Percentiles rank a stretch among this genome's conserved stretches.
phyloP scores from a whole-genome alignment of 2,888 invertebrate genomes.

The Thecophora atra region DNA sequence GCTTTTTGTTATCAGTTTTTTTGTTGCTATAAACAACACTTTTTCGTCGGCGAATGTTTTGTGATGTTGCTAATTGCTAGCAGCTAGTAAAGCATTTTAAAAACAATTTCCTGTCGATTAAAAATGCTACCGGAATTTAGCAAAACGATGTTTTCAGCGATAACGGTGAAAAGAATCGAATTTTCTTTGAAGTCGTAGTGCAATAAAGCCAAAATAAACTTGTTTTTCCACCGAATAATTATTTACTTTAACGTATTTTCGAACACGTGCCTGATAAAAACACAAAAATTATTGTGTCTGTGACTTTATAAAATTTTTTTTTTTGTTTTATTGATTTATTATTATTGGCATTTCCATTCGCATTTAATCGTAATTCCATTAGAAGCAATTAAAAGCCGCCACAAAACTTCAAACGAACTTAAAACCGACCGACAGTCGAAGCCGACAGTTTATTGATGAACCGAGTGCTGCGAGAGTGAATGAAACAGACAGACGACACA shows the following conservation, averaged over 20 bases:
- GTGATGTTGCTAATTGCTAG: conserved; percentile 22
- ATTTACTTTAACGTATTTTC: too few species aligned
- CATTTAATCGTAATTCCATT: neutral
- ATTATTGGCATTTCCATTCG: neutral
- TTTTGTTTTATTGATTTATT: neutral
- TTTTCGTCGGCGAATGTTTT: conserved; percentile 29
- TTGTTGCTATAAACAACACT: conserved; percentile 13
- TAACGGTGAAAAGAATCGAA: neutral
- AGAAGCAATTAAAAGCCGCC: too few species aligned
- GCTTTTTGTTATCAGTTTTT: conserved; percentile 19
- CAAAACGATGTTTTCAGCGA: conserved; percentile 5
- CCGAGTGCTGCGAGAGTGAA: neutral
- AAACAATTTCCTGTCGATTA: neutral
- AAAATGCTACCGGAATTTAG: conserved; percentile 33
- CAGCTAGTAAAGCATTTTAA: conserved; percentile 1
- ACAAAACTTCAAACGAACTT: conserved; percentile 9
- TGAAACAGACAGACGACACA: neutral
- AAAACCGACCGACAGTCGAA: neutral
- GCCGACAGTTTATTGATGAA: neutral
- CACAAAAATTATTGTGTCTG: neutral
- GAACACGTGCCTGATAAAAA: neutral
- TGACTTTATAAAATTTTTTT: neutral
- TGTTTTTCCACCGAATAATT: neutral
- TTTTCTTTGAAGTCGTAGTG: neutral
- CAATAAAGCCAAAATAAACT: neutral